Evolutionary conservation across 2,113 vertebrate species (phyloP).

Genomic region (Myocastor coypus): DNA sequence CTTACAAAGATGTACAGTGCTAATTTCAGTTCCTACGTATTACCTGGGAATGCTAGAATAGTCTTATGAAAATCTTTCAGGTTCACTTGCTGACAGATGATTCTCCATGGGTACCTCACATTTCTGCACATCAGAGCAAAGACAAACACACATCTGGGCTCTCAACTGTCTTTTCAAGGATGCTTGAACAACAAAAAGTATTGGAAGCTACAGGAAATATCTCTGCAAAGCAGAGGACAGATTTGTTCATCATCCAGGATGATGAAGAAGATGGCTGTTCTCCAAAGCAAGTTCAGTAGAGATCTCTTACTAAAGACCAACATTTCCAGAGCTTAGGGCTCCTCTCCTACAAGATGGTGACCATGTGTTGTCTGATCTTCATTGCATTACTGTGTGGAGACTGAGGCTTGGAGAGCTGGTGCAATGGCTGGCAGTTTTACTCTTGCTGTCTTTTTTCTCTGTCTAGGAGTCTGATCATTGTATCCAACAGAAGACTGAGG

Average conservation of each 20-base stretch:
- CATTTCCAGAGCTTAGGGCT: background rate
- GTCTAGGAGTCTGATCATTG: background rate
- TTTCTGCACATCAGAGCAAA: conserved; percentile 28
- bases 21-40: background rate
- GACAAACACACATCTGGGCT: background rate
- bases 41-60: background rate
- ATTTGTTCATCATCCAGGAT: background rate
- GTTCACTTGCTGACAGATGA: background rate
- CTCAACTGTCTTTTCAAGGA: conserved; percentile 1
- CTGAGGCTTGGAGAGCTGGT: background rate
- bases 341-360: background rate
- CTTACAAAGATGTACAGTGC: conserved; percentile 9
- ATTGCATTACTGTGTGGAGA: background rate
- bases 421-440: background rate
- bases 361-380: background rate
- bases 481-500: background rate
- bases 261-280: background rate
- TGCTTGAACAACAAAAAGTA: background rate
- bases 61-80: conserved; percentile 30
- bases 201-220: background rate
- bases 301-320: background rate
- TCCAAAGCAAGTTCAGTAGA: background rate
- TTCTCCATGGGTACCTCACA: background rate
- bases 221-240: background rate
- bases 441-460: conserved; percentile 22